Base-by-base conservation (phyloP, 2,888 invertebrate genomes). In the Myathropa florea region DNA sequence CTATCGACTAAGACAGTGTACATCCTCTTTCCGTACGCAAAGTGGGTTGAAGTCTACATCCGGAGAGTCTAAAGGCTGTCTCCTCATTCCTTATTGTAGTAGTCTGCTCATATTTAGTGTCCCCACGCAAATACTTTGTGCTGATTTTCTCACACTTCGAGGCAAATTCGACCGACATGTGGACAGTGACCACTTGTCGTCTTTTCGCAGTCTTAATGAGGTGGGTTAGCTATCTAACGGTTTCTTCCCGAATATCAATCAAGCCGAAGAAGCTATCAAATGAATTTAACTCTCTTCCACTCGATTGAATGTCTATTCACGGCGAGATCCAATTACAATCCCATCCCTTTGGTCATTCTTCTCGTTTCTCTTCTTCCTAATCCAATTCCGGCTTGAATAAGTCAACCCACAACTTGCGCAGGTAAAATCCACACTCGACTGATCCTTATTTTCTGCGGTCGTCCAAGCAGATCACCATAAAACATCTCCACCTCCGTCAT, bases 401-500 rank as follows among this genome's bases (percentile, higher is more conserved):
- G 23, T 70, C 57, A 36, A 55, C 63, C 61, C 21, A 36, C 63
- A 70, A 39, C 39, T 53, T 7, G 1, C 33, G 55, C 68, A 61
- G 67, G 77, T 67, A 55, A 36, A 60, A 53, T 23, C 18, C 12
- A 7, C 28, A 59, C 14, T 36, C 6, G 18, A 7, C 55, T 33
- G 36, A 70, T 30, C 12, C 63, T 39, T 23, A 26, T 36, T 55
- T 65, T 57, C 63, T 60, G 46, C 59, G 59, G 65, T 68, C 53
- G 68, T 6, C 60, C 65, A 28, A 75, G 64, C 26, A 75, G 21
- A 65, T 39, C 33, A n/a, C 65, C 65, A 46, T 46, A 46, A 46
- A 46, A 46, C 46, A 46, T 18, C 46, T 18, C 46, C 33, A 12
- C 3, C 33, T 33, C 33, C 33, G 33, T 12, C 33, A 12, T 12